Evolutionary conservation across 2,888 invertebrate species (phyloP), one percentile per base, ranked within the genome.

Genomic region (Ferdinandea cuprea): DNA sequence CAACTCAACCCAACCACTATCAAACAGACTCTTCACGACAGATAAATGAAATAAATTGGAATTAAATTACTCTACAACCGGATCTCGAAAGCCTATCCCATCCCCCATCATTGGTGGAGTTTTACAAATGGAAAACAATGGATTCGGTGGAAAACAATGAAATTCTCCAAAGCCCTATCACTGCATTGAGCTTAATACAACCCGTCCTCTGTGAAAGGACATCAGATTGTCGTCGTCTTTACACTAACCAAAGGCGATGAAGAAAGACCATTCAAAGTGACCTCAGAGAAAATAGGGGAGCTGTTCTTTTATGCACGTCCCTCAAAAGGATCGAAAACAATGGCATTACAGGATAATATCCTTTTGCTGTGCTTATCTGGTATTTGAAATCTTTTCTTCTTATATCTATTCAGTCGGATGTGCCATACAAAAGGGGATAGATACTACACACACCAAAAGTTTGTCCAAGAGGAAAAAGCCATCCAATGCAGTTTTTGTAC

Each of bases 261-360:
- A 42, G 54, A 71, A 63, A 40, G 48, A 52, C 66, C 46, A 79
- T 74, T 54, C 48, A 56, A 68, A 76, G 37, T 76, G 80, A 81
- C 76, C 76, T 61, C 30, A 69, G 37, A 46, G 15, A 73, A 44
- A 42, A 25, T 11, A 13, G 35, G 17, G 5, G 32, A 48, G 58
- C 21, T 73, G 58, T 21, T 58, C 65, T 58, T 72, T 78, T 77
- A 48, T 77, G 25, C 42, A 35, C 35, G 9, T 19, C 11, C 37
- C 3, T 66, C 63, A 68, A 59, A 72, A 72, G 54, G 66, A 68
- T 72, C 72, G n/a, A 78, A 77, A 83, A 83, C 81, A 83, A 83
- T 72, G 54, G 71, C 66, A 65, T 68, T 72, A 77, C 58, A 46
- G 66, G 52, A 61, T 59, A 72, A 71, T 46, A 77, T 68, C 77